Conservation (phyloP, 2,797 vertebrate genomes). For the Cyprinodon diabolis region DNA sequence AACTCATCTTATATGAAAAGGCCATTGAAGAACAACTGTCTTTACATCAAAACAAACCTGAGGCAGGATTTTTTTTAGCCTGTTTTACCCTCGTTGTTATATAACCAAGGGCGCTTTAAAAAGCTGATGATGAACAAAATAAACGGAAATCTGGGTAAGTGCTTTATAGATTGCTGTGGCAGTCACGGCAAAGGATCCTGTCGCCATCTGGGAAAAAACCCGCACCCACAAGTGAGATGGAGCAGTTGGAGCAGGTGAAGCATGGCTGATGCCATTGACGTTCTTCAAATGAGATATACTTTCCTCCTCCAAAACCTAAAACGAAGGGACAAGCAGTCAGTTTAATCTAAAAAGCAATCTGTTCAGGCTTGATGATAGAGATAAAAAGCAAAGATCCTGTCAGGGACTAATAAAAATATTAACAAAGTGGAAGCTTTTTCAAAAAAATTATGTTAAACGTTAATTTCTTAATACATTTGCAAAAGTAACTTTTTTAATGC, state of each 20-base stretch:
- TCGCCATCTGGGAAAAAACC: conserved; percentile 95
- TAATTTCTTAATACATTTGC: neutral
- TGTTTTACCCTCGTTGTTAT: conserved; percentile 48
- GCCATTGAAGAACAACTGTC: conserved; percentile 22
- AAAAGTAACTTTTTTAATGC: neutral
- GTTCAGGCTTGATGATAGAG: neutral
- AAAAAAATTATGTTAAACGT: too few relatives aligned
- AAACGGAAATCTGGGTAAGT: neutral
- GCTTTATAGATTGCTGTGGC: conserved; percentile 88
- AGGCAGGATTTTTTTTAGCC: conserved; percentile 52
- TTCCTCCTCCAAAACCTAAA: conserved; percentile 94
- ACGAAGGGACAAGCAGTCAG: neutral
- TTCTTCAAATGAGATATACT: conserved; percentile 99
- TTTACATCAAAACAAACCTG: conserved; percentile 49
- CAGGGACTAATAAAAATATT: neutral
- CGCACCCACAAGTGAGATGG: conserved; percentile 92
- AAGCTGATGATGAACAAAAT: conserved; percentile 4
- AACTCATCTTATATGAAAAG: conserved; percentile 14
- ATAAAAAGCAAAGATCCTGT: neutral
- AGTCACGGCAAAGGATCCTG: conserved; percentile 95
- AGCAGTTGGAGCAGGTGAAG: conserved; percentile 96
- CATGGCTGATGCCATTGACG: conserved; percentile 98
- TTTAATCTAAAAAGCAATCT: neutral
- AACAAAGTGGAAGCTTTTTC: too few relatives aligned
- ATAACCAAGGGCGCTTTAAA: conserved; percentile 42